Conservation (phyloP, 1,140 invertebrate genomes). For the Scylla paramamosain region DNA sequence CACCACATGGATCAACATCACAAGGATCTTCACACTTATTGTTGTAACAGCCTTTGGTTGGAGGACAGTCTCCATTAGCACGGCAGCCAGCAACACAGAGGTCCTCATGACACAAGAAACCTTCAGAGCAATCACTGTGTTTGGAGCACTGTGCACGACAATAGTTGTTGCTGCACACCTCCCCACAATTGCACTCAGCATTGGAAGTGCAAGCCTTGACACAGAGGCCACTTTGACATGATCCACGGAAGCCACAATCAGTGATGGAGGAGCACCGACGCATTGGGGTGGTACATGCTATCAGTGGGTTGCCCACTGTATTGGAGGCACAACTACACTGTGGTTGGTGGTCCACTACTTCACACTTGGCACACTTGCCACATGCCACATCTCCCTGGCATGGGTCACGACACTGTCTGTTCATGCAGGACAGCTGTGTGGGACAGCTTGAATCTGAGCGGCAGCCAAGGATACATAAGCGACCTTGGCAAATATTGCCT, state of each 20-base stretch:
- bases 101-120: conserved; percentile 85
- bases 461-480: conserved; percentile 86
- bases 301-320: conserved; percentile 89
- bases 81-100: conserved; percentile 88
- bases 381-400: conserved; percentile 86
- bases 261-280: conserved; percentile 79
- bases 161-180: conserved; percentile 84
- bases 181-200: conserved; percentile 88
- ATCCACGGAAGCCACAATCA: conserved; percentile 78
- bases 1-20: conserved; percentile 81
- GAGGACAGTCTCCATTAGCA: conserved; percentile 89
- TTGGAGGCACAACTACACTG: conserved; percentile 91
- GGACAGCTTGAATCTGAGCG: conserved; percentile 83
- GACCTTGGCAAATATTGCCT: conserved; percentile 92
- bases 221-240: conserved; percentile 79
- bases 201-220: conserved; percentile 83
- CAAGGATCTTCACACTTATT: conserved; percentile 90
- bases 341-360: conserved; percentile 89
- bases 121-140: conserved; percentile 80
- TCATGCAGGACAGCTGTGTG: conserved; percentile 87
- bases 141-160: conserved; percentile 84
- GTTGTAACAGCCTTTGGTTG: conserved; percentile 87
- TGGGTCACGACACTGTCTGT: conserved; percentile 91
- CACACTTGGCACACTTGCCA: conserved; percentile 90
- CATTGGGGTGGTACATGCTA: conserved; percentile 86